These are phyloP conservation scores for Herminia tarsipennalis DNA, from an alignment of 2,888 invertebrate species.

Conservation along the genomic window DNA sequence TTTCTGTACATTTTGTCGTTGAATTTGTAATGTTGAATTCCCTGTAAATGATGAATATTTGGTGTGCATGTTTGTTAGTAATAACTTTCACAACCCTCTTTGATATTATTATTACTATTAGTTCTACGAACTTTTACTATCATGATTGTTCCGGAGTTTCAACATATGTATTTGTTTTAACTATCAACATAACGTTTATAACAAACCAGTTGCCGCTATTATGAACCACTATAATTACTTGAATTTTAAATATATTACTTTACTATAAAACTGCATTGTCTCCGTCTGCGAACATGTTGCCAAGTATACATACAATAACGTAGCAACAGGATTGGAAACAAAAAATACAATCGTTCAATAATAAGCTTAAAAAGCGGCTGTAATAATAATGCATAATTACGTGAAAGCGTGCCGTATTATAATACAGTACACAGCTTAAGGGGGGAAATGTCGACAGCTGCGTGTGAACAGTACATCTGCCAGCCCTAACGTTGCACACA, in stretches of 20 bases:
- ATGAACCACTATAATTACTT: too few relatives aligned
- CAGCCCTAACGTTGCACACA: slow-evolving; percentile 66
- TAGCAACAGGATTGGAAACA: slow-evolving; percentile 72
- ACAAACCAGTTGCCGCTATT: too few relatives aligned
- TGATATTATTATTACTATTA: too few relatives aligned
- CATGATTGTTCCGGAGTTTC: too few relatives aligned
- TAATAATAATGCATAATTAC: slow-evolving; percentile 82
- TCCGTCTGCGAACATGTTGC: slow-evolving; percentile 20
- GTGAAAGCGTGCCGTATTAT: slow-evolving; percentile 83
- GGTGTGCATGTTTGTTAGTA: neutral
- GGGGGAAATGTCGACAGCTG: slow-evolving; percentile 76
- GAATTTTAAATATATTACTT: too few relatives aligned
- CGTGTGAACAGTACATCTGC: slow-evolving; percentile 75
- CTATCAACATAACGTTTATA: too few relatives aligned
- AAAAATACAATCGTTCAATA: slow-evolving; percentile 65
- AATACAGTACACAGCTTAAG: slow-evolving; percentile 60
- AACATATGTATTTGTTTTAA: too few relatives aligned
- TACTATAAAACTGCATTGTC: too few relatives aligned
- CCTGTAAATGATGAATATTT: neutral
- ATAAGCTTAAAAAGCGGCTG: slow-evolving; percentile 64
- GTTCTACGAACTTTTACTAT: too few relatives aligned
- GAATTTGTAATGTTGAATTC: neutral
- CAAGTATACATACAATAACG: slow-evolving; percentile 40
- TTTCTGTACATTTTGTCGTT: neutral
- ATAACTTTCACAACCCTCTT: too few relatives aligned